phyloP scores from a whole-genome alignment of 2,888 invertebrate genomes.

The Hirtodrosophila histrioides region DNA sequence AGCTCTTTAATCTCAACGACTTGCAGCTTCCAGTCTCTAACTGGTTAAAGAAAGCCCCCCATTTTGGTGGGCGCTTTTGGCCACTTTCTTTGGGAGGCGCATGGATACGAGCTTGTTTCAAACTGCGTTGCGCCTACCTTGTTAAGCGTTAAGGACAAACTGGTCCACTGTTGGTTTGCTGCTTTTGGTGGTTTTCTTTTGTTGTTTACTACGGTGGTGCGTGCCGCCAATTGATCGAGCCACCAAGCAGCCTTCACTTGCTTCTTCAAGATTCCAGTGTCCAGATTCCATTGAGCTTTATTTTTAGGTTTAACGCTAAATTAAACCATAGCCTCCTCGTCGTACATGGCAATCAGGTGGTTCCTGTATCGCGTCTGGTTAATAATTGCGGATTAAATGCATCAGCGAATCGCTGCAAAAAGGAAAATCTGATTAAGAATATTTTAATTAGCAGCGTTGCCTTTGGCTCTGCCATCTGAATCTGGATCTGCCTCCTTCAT shows the following conservation, averaged over 20 bases:
- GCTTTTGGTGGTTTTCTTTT: too few species aligned
- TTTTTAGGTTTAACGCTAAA: conserved; percentile 71
- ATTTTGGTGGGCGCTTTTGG: conserved; percentile 14
- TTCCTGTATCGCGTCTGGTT: not conserved
- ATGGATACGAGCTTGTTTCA: conserved; percentile 17
- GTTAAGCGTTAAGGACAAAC: conserved; percentile 74
- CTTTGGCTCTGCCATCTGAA: conserved; percentile 22
- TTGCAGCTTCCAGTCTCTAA: conserved; percentile 36
- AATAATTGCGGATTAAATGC: conserved; percentile 77
- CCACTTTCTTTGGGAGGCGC: conserved; percentile 58
- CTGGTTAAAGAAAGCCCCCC: conserved; percentile 33
- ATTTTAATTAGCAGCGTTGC: conserved; percentile 73
- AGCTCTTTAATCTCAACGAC: conserved; percentile 79
- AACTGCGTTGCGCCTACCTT: conserved; percentile 71
- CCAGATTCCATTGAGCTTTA: conserved; percentile 46
- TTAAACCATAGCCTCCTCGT: conserved; percentile 62
- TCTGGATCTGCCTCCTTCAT: not conserved
- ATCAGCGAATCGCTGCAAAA: conserved; percentile 46
- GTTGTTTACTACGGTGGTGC: conserved; percentile 31
- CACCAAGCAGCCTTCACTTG: conserved; percentile 21
- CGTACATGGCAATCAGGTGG: conserved; percentile 37
- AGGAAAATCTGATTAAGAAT: conserved; percentile 76
- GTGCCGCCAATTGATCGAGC: conserved; percentile 57
- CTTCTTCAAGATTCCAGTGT: conserved; percentile 7
- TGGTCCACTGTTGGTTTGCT: conserved; percentile 27